Base-by-base conservation (phyloP, 2,113 vertebrate species). In the Ibidorhyncha struthersii region DNA sequence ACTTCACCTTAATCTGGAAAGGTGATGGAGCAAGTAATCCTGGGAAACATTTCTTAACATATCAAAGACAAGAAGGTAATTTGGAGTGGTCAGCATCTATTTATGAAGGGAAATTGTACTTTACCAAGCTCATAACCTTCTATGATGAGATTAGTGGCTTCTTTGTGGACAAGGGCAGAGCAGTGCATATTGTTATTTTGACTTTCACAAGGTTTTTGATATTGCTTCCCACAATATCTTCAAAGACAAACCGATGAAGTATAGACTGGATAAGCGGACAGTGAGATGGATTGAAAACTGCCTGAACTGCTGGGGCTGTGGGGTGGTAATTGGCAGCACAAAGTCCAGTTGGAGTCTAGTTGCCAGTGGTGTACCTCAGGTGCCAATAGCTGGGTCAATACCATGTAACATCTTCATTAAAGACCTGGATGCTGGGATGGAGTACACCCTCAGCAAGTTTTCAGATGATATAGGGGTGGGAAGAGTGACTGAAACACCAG, bases 361-460 rank as follows among this genome's bases (percentile, higher is more conserved):
- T 18, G 29, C 8, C 40, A 47, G 14, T 21, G 47, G 10, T 47
- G 23, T 59, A 58, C 18, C 8, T 2, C 20, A 63, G 12, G 27
- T 26, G 13, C 45, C 16, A 63, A 8, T 34, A 70, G 12, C 22
- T 38, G 17, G 36, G 14, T 40, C 27, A 40, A 32, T 40, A 23
- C 20, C 2, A 1, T 0, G 0, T 38, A 43, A 10, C 6, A 53
- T n/a, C 38, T 65, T 30, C 23, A 47, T 59, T 23, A 72, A 36
- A 9, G 32, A 26, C 6, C 10, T 69, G 22, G 22, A 25, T 56
- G 12, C 12, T 62, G 47, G 30, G 2, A 34, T 50, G 52, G 30
- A 74, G 55, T 45, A 12, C 10, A 50, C 49, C 22, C 49, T 50
- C 49, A 50, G 22, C 11, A 50, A 25, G 49, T 13, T 50, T 50